A percentile compares a stretch with the other conserved stretches of the same genome.
These are phyloP conservation scores for Agapornis roseicollis DNA, from an alignment of 2,113 vertebrate genomes.

Conservation along the genomic window DNA sequence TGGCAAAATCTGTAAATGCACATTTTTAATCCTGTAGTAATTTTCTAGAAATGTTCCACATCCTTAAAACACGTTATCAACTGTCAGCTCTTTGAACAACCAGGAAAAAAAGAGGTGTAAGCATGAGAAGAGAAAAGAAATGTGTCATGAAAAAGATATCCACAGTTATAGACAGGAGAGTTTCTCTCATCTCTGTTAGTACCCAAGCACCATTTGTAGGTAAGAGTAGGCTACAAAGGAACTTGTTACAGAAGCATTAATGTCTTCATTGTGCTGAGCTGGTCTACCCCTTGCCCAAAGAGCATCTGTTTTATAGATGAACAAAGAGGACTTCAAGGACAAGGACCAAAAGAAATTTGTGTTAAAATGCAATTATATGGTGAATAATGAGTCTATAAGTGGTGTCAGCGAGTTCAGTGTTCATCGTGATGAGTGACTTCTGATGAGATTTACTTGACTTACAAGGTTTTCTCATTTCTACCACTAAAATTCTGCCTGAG, in stretches of 20 bases:
- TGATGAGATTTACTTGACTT: slow-evolving; percentile 21
- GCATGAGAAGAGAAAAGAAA: not conserved
- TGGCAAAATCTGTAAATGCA: not conserved
- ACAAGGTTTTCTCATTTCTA: not conserved
- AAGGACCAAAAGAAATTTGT: not conserved
- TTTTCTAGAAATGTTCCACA: not conserved
- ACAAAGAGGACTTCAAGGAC: slow-evolving; percentile 8
- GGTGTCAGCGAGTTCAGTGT: slow-evolving; percentile 11
- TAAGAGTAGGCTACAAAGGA: not conserved
- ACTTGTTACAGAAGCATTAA: not conserved
- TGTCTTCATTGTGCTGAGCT: slow-evolving; percentile 1
- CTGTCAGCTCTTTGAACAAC: not conserved
- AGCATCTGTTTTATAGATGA: not conserved
- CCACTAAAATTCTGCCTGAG: not conserved
- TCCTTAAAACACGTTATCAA: not conserved
- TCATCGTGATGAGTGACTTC: not conserved
- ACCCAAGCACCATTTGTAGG: not conserved
- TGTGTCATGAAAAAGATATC: not conserved
- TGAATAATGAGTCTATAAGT: slow-evolving; percentile 29
- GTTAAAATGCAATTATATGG: slow-evolving; percentile 21
- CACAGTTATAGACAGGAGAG: not conserved
- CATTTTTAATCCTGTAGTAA: not conserved
- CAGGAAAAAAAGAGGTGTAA: not conserved
- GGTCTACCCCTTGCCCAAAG: not conserved
- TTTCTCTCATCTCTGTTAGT: not conserved